Base-by-base conservation (phyloP, 2,888 invertebrate species). In the Prionchulus punctatus region DNA sequence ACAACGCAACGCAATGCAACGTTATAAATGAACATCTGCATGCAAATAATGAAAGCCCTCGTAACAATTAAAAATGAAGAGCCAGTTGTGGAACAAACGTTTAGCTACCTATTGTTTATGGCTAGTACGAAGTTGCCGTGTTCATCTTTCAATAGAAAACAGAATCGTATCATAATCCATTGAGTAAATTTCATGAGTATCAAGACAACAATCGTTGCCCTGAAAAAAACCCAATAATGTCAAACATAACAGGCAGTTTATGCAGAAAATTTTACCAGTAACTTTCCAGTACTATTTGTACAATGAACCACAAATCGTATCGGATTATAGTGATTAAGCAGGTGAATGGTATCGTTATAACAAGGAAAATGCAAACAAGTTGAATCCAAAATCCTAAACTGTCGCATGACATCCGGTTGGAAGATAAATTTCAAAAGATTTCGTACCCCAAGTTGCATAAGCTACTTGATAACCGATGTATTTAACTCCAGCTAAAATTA, bases 391-490 rank as follows among this genome's bases (percentile, higher is more conserved):
- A 36, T 12, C 36, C 36, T 36, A 36, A 36, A 36, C 36, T 36
- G 18, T 36, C 7, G 36, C 7, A 12, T 12, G 36, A 7, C 18
- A 18, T 7, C 18, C 36, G 18, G 12, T 36, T 18, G 36, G 7
- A 18, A 18, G 18, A 36, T 36, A 36, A 36, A 18, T 7, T 18
- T 36, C 12, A 12, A 12, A 12, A 12, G 7, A 12, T 18, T 36
- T 36, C 36, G 7, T 36, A 36, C 55, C 55, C 55, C 55, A 55
- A 2, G 49, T 25, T 2, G 31, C 31, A 26, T 30, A 55, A 7
- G 26, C 55, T 15, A 31, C 18, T 18, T 55, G 55, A 45, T 31
- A 55, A n/a, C 48, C 55, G 26, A 55, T 36, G 48, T 55, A 55
- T 26, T 50, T 50, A 28, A 27, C 50, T 7, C 7, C 15, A 18